Percentiles rank a stretch among this genome's conserved stretches.
These are phyloP conservation scores for Meta bourneti DNA, from an alignment of 2,888 invertebrate genomes.

Conservation along the genomic window DNA sequence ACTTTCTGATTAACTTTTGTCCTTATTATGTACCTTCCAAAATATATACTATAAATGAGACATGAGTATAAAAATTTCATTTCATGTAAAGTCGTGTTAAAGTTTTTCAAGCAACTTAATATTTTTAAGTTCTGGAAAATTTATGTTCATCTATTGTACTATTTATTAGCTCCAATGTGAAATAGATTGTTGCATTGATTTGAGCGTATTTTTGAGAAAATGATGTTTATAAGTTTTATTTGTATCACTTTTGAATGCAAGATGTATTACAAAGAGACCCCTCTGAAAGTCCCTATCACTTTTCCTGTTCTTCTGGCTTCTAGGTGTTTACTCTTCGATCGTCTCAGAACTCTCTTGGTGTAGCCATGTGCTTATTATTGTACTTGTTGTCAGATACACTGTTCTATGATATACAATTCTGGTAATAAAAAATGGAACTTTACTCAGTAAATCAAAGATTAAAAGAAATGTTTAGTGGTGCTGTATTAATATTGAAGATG, in stretches of 20 bases:
- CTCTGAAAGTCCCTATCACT: slow-evolving; percentile 34
- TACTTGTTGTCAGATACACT: slow-evolving; percentile 67
- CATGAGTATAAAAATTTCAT: no score
- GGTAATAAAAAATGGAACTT: not conserved
- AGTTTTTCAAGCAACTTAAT: no score
- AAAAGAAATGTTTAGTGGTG: slow-evolving; percentile 62
- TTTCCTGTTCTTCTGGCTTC: slow-evolving; percentile 69
- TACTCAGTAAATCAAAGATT: not conserved
- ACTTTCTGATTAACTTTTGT: no score
- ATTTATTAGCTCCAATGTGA: not conserved
- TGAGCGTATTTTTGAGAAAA: not conserved
- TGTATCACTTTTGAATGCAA: not conserved
- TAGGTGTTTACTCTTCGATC: slow-evolving; percentile 72
- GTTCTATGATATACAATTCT: slow-evolving; percentile 47
- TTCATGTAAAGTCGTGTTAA: no score
- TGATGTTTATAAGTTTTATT: not conserved
- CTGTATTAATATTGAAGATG: slow-evolving; percentile 40
- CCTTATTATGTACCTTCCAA: no score
- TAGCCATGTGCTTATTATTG: slow-evolving; percentile 66
- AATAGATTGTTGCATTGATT: not conserved
- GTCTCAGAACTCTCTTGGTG: slow-evolving; percentile 71
- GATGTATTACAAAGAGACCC: not conserved
- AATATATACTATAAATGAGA: no score
- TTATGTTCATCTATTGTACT: no score
- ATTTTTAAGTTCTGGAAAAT: no score